A percentile compares a stretch with the other conserved stretches of the same genome.
Evolutionary conservation across 2,888 invertebrate species (phyloP).

Genomic region (Drosophila lutescens): DNA sequence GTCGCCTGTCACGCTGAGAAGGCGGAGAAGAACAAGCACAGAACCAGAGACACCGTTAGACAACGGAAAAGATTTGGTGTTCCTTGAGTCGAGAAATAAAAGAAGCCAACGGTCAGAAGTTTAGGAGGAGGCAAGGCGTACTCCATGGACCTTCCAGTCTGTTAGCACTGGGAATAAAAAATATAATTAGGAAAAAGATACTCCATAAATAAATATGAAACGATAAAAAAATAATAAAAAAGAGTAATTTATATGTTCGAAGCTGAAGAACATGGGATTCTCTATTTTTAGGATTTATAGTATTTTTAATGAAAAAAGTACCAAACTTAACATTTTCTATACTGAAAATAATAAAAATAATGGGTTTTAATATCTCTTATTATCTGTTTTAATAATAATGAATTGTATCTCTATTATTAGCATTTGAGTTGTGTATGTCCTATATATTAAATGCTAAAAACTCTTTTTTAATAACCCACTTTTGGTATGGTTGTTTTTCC

Average conservation of each 20-base stretch:
- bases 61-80: conserved; percentile 14
- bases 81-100: conserved; percentile 1
- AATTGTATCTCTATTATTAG: no score
- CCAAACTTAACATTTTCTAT: no score
- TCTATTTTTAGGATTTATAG: no score
- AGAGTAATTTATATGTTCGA: no score
- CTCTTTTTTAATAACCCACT: no score
- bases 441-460: no score
- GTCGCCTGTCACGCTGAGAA: conserved; percentile 60
- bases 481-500: neutral
- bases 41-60: conserved; percentile 48
- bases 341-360: no score
- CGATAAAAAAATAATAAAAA: neutral
- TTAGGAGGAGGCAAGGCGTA: neutral
- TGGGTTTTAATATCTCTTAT: no score
- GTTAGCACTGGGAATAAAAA: conserved; percentile 4
- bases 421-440: no score
- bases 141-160: conserved; percentile 2
- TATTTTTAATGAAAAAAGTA: no score
- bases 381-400: no score
- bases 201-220: neutral
- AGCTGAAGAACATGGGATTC: no score
- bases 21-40: conserved; percentile 10
- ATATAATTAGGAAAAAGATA: neutral
- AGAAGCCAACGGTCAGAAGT: conserved; percentile 21